Conservation (phyloP, 2,888 invertebrate genomes). For the Capitulum mitella region DNA sequence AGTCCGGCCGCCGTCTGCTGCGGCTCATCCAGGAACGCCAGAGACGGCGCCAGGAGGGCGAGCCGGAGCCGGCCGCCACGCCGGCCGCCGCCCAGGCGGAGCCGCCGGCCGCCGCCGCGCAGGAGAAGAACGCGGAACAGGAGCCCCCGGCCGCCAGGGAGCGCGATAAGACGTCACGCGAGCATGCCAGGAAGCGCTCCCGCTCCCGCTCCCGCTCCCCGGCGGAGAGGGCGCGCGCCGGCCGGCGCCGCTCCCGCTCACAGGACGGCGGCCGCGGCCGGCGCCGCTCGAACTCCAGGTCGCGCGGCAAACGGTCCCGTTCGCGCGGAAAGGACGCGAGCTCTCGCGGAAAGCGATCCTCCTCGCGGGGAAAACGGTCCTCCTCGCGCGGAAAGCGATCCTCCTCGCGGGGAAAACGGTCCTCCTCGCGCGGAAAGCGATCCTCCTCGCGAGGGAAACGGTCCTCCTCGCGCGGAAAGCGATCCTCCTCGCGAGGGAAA, state of each 20-base stretch:
- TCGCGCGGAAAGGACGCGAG: background rate
- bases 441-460: background rate
- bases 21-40: slow-evolving; percentile 14
- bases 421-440: background rate
- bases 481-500: background rate
- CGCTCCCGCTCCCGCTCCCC: background rate
- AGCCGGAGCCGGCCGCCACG: background rate
- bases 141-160: background rate
- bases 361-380: background rate
- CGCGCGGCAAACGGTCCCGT: background rate
- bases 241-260: background rate
- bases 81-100: background rate
- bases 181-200: background rate
- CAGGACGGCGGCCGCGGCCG: background rate
- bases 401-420: background rate
- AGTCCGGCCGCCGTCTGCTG: slow-evolving; percentile 40
- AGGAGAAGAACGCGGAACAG: too few relatives aligned
- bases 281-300: background rate
- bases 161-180: background rate
- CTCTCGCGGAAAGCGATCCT: background rate
- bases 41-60: background rate
- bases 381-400: background rate
- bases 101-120: background rate
- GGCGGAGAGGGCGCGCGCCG: background rate
- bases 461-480: background rate